phyloP scores from a whole-genome alignment of 2,797 vertebrate species.

The Melanotaenia trifasciata region DNA sequence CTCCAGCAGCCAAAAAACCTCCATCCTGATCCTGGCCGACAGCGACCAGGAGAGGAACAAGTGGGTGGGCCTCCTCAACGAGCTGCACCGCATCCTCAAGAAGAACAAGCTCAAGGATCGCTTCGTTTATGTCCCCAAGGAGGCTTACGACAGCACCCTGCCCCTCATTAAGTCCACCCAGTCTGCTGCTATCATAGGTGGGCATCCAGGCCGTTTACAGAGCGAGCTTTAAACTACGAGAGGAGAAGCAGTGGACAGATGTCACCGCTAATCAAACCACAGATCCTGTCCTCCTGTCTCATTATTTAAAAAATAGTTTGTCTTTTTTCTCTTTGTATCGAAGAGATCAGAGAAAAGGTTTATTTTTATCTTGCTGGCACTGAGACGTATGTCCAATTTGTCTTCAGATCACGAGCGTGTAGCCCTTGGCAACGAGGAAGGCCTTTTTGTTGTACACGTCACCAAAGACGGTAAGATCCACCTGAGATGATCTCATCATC shows the following conservation, averaged over 20 bases:
- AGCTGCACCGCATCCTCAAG: constrained; percentile 95
- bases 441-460: constrained; percentile 95
- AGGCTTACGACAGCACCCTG: constrained; percentile 96
- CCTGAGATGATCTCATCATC: background rate
- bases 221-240: too few relatives aligned
- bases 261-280: background rate
- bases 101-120: constrained; percentile 99
- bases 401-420: constrained; percentile 95
- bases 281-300: background rate
- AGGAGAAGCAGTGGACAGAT: background rate
- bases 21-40: constrained; percentile 94
- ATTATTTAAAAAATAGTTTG: background rate
- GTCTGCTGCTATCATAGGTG: constrained; percentile 95
- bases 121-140: constrained; percentile 95
- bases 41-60: constrained; percentile 95
- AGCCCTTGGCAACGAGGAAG: constrained; percentile 97
- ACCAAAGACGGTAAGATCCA: constrained; percentile 95
- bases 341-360: background rate
- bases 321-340: background rate
- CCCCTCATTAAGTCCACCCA: constrained; percentile 98
- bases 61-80: constrained; percentile 95
- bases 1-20: constrained; percentile 91
- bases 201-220: background rate
- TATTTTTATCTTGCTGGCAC: background rate
- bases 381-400: constrained; percentile 11